Base-by-base conservation (phyloP, 1,140 invertebrate genomes). In the Drosophila tsacasi region DNA sequence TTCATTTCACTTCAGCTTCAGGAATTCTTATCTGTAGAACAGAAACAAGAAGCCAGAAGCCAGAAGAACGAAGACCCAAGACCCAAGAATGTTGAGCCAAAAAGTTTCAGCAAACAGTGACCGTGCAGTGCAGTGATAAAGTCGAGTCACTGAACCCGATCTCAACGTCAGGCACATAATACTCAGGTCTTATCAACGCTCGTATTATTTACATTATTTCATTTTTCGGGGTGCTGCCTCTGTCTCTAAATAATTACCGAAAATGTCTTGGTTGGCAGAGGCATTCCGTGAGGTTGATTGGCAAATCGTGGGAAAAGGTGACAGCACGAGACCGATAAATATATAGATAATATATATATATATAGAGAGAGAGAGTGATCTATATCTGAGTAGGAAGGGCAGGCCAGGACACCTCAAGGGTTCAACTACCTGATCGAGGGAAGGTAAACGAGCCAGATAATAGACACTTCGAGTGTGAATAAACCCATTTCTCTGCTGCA, bases 381-480 rank as follows among this genome's bases (percentile, higher is more conserved):
- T 69, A 46, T 72, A 60, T 73, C 67, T 42, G 21, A 52, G 37
- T 1, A 73, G 69, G 69, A 73, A 73, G 69, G 50, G 44, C 54
- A 73, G 13, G 27, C 5, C 67, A 68, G 67, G 67, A 69, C 37
- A 69, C 13, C n/a, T 27, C 23, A 25, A 19, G 67, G 65, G 75
- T 77, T 77, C 75, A 77, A 55, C 57, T 77, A 77, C 75, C 75
- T 76, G 74, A 19, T 15, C 13, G 9, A 5, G 37, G 19, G 27
- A 61, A 60, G 82, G 76, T 81, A 84, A 85, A 80, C 61, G 81
- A 81, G 59, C 81, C 64, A 57, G 67, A 71, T 68, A 79, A 71
- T 79, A 79, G 54, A 72, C 64, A 58, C 60, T 37, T 40, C 0
- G 19, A 23, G 62, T 72, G 84, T 87, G 84, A 87, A 87, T 87